A percentile compares a stretch with the other conserved stretches of the same genome.
Evolutionary conservation across 2,888 invertebrate genomes (phyloP).

Genomic region (Aphodius sticticus): DNA sequence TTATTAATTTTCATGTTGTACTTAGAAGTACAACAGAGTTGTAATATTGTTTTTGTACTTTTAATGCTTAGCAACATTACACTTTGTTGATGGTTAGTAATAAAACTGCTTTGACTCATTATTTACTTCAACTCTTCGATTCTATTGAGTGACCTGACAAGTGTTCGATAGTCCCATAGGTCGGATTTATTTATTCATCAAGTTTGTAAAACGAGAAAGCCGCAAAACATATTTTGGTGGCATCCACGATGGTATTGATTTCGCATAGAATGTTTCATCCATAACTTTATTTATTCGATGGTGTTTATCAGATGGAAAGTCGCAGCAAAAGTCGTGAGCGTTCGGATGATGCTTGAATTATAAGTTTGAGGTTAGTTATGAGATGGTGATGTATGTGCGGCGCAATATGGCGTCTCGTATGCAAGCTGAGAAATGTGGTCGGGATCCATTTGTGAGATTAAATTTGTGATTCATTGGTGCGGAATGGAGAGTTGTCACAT

Average conservation of each 20-base stretch:
- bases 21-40: too few relatives aligned
- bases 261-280: neutral
- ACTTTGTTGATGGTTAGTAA: too few relatives aligned
- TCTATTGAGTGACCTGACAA: too few relatives aligned
- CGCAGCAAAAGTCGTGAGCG: slow-evolving; percentile 7
- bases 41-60: too few relatives aligned
- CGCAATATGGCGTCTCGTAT: slow-evolving; percentile 58
- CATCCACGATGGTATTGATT: neutral
- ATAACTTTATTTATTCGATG: neutral
- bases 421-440: slow-evolving; percentile 50
- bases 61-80: too few relatives aligned
- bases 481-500: slow-evolving; percentile 71
- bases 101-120: too few relatives aligned
- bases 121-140: too few relatives aligned
- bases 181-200: too few relatives aligned
- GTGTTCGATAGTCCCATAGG: too few relatives aligned
- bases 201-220: too few relatives aligned
- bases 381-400: slow-evolving; percentile 54
- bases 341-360: slow-evolving; percentile 40
- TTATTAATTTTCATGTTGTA: too few relatives aligned
- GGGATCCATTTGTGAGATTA: slow-evolving; percentile 76
- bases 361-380: slow-evolving; percentile 49
- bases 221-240: too few relatives aligned
- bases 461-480: slow-evolving; percentile 69
- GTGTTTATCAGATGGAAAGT: neutral